Conservation (phyloP, 2,888 invertebrate genomes). For the Nowickia ferox region DNA sequence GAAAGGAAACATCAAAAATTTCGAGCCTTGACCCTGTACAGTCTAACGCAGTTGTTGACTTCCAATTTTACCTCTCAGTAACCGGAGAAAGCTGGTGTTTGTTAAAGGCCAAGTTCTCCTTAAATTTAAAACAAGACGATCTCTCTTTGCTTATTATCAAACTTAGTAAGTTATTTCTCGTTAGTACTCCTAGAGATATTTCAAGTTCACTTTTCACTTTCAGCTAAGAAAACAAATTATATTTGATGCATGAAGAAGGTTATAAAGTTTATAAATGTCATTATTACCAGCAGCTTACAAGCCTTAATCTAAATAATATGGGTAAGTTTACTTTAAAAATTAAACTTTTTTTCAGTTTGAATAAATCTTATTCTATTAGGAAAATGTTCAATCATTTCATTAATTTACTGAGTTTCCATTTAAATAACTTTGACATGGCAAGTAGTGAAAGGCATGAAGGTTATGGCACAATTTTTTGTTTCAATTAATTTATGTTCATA, state of each 20-base stretch:
- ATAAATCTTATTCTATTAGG: conserved; percentile 14
- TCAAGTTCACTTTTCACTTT: not conserved
- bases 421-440: conserved; percentile 55
- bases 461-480: conserved; percentile 61
- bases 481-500: conserved; percentile 12
- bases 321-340: not conserved
- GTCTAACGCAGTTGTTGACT: too few species aligned
- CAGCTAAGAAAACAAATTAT: too few species aligned
- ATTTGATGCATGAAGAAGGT: not conserved
- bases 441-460: conserved; percentile 71
- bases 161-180: not conserved
- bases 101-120: too few species aligned
- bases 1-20: too few species aligned
- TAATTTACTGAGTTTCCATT: conserved; percentile 7
- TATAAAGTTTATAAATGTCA: not conserved
- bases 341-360: not conserved
- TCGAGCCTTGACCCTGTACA: too few species aligned
- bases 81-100: too few species aligned
- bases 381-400: conserved; percentile 25
- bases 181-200: not conserved
- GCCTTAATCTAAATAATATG: not conserved
- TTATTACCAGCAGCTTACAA: not conserved
- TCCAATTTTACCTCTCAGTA: too few species aligned
- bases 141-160: too few species aligned
- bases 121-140: too few species aligned